Evolutionary conservation across 2,888 invertebrate species (phyloP), one percentile per base, ranked within the genome.

Genomic region (Pediacus dermestoides): DNA sequence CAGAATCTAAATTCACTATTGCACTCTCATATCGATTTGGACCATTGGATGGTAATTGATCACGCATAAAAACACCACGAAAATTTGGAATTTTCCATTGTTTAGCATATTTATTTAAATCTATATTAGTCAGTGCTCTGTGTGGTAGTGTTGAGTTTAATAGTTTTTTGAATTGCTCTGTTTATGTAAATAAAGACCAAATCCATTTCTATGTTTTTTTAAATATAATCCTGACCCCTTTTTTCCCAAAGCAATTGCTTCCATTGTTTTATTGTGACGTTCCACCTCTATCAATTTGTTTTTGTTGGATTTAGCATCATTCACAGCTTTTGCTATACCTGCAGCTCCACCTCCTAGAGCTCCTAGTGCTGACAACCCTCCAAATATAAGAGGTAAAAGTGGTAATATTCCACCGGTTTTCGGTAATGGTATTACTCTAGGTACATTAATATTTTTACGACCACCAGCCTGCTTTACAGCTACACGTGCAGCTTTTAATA

Each of bases 221-320:
- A 63, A 41, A 46, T 49, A 53, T 12, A 62, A 14, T 3, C 61
- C 61, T 40, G 53, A 58, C 4, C 34, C 34, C 34, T 15, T 12
- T 25, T 33, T 33, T 11, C 22, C 57, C 15, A 33, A 9, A 9
- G 33, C 21, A 10, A 64, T 46, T n/a, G 58, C 58, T 54, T 66
- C 65, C 58, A 66, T 64, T 8, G 48, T 42, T 50, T 52, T 37
- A 43, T 66, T 67, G 42, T 64, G 65, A 3, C 63, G 53, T 33
- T 53, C 36, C 21, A 41, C 47, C 44, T 67, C 61, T 21, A 49
- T 31, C 28, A 62, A 36, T 37, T 53, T 40, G 40, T 58, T 48
- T 49, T 54, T 53, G 9, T 63, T 62, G 28, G 39, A 37, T 45
- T 58, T 58, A 2, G 56, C 51, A 30, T 60, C 50, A 41, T 58